phyloP scores from a whole-genome alignment of 35 echinoderm and acorn worm species.

The Acanthaster planci region DNA sequence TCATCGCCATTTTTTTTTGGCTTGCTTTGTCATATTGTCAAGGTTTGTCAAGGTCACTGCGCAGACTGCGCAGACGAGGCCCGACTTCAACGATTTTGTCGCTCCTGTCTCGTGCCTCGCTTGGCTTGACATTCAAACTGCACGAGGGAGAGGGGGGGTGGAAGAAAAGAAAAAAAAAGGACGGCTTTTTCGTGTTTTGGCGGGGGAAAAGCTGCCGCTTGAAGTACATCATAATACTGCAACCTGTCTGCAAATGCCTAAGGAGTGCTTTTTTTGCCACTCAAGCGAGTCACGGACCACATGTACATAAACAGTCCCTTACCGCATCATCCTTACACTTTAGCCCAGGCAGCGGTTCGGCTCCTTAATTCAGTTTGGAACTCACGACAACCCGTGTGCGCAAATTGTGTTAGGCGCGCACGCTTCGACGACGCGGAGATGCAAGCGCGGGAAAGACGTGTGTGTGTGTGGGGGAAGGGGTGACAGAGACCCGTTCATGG shows the following conservation, averaged over 20 bases:
- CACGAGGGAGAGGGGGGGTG: not conserved
- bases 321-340: not conserved
- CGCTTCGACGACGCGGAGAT: not conserved
- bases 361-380: not conserved
- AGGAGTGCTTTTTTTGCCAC: conserved; percentile 1
- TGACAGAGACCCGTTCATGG: not conserved
- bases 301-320: conserved; percentile 9
- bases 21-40: too few species aligned
- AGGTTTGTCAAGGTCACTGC: not conserved
- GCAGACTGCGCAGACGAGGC: not conserved
- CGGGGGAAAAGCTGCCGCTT: not conserved
- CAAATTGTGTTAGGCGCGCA: conserved; percentile 16
- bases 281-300: conserved; percentile 21
- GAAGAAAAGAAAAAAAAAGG: too few species aligned
- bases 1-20: too few species aligned
- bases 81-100: not conserved
- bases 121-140: not conserved
- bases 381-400: not conserved
- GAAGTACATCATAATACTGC: not conserved
- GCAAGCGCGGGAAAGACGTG: not conserved
- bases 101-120: not conserved
- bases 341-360: not conserved
- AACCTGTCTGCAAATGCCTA: not conserved
- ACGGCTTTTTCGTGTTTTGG: too few species aligned
- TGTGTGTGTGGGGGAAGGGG: not conserved